Percentiles rank a stretch among this genome's conserved stretches.
Conservation (phyloP, 2,113 vertebrate species). For the Ciconia maguari region DNA sequence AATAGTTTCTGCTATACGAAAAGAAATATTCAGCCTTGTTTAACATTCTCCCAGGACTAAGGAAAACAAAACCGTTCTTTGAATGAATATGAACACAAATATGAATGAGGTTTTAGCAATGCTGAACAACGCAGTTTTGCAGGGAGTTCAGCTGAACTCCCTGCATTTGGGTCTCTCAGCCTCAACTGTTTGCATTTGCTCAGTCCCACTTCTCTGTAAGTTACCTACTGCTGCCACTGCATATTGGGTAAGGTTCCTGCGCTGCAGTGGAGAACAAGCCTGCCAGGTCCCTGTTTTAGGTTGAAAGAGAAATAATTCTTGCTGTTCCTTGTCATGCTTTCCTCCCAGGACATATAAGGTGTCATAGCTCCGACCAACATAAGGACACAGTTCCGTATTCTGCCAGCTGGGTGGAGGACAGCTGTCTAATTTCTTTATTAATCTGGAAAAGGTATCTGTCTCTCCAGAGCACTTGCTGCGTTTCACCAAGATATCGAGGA, state of each 20-base stretch:
- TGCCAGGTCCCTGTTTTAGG: constrained; percentile 84
- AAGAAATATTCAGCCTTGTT: not conserved
- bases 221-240: constrained; percentile 89
- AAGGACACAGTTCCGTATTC: constrained; percentile 32
- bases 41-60: not conserved
- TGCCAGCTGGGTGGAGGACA: constrained; percentile 80
- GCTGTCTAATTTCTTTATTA: constrained; percentile 78
- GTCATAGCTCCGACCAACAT: constrained; percentile 72
- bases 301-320: constrained; percentile 81
- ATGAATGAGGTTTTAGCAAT: not conserved
- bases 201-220: not conserved
- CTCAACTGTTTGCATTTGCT: not conserved
- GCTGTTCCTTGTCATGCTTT: constrained; percentile 82
- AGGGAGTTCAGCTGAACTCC: not conserved
- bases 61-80: not conserved
- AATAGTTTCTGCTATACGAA: not conserved
- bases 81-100: not conserved
- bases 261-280: constrained; percentile 79
- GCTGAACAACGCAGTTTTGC: not conserved
- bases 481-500: constrained; percentile 78
- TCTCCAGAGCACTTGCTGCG: constrained; percentile 67
- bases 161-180: not conserved
- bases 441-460: constrained; percentile 63
- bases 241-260: constrained; percentile 87
- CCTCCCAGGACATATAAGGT: constrained; percentile 85